A percentile compares a stretch with the other conserved stretches of the same genome.
Conservation (phyloP, 2,113 vertebrate genomes). For the Elachura formosa region DNA sequence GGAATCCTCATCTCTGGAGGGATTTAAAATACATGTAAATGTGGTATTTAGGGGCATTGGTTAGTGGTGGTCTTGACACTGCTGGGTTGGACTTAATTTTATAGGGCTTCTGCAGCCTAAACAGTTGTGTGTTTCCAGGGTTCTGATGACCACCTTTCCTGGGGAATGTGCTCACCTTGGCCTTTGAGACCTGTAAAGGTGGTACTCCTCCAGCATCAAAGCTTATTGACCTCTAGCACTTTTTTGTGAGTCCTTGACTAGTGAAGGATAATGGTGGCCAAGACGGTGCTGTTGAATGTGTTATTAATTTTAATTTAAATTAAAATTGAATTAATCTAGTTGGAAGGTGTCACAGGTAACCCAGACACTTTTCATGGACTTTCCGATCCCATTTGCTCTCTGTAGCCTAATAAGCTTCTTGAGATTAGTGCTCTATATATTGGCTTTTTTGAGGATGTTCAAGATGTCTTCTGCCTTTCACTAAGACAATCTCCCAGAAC, state of each 20-base stretch:
- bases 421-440: neutral
- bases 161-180: neutral
- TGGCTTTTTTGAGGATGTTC: neutral
- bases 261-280: neutral
- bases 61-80: neutral
- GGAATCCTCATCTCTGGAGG: neutral
- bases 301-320: neutral
- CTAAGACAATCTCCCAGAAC: neutral
- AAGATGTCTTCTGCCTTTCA: neutral
- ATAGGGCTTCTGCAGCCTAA: neutral
- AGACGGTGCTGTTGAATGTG: neutral
- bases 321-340: neutral
- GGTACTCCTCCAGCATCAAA: neutral
- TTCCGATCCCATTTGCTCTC: neutral
- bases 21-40: neutral
- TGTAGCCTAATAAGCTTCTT: neutral
- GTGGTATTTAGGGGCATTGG: neutral
- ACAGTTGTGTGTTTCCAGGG: neutral
- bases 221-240: neutral
- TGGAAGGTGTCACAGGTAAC: neutral
- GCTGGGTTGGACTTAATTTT: neutral
- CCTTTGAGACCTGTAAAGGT: neutral
- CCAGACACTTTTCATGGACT: neutral
- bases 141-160: neutral
- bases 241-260: neutral